Evolutionary conservation across 2,888 invertebrate genomes (phyloP).

Genomic region (Pseudolycoriella hygida): DNA sequence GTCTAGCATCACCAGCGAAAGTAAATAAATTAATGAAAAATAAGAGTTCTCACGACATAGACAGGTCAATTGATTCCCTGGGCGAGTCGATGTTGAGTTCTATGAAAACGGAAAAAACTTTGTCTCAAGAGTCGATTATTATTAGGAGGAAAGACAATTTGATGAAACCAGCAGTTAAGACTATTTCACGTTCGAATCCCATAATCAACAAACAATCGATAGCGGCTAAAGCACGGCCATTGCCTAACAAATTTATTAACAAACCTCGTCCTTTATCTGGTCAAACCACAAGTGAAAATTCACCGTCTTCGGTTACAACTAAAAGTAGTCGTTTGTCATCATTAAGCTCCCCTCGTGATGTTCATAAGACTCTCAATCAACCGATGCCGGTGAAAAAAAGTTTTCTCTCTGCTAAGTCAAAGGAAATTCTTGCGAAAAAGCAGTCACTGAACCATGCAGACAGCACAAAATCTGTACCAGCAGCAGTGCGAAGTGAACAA

Average conservation of each 20-base stretch:
- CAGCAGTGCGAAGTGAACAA: background rate
- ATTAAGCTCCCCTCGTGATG: constrained; percentile 23
- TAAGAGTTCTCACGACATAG: constrained; percentile 6
- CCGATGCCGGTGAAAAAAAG: constrained; percentile 19
- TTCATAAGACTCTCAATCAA: constrained; percentile 13
- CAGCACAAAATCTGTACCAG: constrained; percentile 7
- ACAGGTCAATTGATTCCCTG: constrained; percentile 22
- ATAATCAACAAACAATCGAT: background rate
- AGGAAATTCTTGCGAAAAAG: constrained; percentile 23
- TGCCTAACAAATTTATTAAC: background rate
- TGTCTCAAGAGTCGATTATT: constrained; percentile 26
- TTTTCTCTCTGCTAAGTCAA: constrained; percentile 27
- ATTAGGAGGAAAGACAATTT: constrained; percentile 9
- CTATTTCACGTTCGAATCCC: background rate
- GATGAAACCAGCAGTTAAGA: constrained; percentile 6
- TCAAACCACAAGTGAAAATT: background rate
- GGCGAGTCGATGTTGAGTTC: constrained; percentile 29
- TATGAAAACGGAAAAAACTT: constrained; percentile 24
- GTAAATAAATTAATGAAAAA: constrained; percentile 15
- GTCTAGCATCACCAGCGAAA: constrained; percentile 22
- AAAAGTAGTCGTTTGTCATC: constrained; percentile 24
- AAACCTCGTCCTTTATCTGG: background rate
- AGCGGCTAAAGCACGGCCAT: no score
- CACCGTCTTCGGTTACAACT: constrained; percentile 16
- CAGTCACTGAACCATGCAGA: constrained; percentile 18